Evolutionary conservation across 2,888 invertebrate species (phyloP).

Genomic region (Caenorhabditis virilis): DNA sequence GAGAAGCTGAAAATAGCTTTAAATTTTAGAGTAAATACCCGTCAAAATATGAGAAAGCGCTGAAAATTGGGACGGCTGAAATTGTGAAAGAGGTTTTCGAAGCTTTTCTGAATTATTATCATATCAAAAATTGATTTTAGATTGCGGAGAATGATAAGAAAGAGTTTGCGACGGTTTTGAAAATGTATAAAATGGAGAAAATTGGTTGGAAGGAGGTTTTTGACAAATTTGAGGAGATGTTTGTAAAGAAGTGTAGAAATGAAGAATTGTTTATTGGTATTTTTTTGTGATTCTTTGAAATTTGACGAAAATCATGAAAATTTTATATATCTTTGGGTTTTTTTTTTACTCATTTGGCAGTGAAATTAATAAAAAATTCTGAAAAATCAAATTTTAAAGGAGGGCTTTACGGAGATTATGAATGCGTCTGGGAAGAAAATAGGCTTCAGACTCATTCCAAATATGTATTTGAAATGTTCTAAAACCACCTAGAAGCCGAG

Average conservation of each 20-base stretch:
- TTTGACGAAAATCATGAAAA: neutral
- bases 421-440: no score
- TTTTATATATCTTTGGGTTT: neutral
- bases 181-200: slow-evolving; percentile 15
- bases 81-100: slow-evolving; percentile 9
- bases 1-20: neutral
- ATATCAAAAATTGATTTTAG: slow-evolving; percentile 8
- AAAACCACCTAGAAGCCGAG: no score
- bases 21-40: neutral
- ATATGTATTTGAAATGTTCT: no score
- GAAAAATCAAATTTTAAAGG: no score
- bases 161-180: slow-evolving; percentile 17
- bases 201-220: slow-evolving; percentile 22
- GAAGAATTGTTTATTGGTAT: slow-evolving; percentile 6
- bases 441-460: no score
- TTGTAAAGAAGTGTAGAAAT: slow-evolving; percentile 5
- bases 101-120: neutral
- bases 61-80: slow-evolving; percentile 16
- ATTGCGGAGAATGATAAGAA: slow-evolving; percentile 18
- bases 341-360: neutral
- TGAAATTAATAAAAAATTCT: no score
- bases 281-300: neutral
- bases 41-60: slow-evolving; percentile 8
- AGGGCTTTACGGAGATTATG: no score
- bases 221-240: slow-evolving; percentile 13